These are phyloP conservation scores for Lucinisca nassula DNA, from an alignment of 2,888 invertebrate species.

Conservation along the genomic window DNA sequence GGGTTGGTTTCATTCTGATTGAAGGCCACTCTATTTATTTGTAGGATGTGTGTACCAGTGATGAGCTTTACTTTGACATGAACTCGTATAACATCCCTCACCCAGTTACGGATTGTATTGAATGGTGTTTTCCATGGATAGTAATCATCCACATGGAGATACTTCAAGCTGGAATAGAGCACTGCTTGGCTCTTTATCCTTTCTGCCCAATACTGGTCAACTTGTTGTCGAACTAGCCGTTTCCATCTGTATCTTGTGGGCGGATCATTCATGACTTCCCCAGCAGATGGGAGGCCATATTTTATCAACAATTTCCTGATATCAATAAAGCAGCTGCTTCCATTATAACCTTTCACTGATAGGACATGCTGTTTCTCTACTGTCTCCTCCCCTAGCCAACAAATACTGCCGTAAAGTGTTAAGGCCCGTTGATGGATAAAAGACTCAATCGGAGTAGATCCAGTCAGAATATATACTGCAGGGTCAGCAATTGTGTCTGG, in stretches of 20 bases:
- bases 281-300: neutral
- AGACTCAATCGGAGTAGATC: neutral
- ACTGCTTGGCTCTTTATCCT: neutral
- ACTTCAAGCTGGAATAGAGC: neutral
- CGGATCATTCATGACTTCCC: neutral
- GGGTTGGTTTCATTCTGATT: neutral
- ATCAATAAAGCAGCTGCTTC: neutral
- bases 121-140: neutral
- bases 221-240: neutral
- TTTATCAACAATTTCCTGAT: neutral
- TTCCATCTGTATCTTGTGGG: neutral
- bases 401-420: neutral
- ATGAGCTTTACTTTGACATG: neutral
- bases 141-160: neutral
- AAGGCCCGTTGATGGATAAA: neutral
- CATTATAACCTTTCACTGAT: neutral
- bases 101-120: neutral
- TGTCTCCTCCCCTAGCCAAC: neutral
- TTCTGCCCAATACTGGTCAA: neutral
- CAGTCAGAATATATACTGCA: neutral
- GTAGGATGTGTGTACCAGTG: neutral
- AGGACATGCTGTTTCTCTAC: neutral
- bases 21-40: neutral
- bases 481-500: neutral
- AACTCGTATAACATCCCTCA: neutral